phyloP scores from a whole-genome alignment of 2,888 invertebrate genomes.

The Maniola hyperantus region DNA sequence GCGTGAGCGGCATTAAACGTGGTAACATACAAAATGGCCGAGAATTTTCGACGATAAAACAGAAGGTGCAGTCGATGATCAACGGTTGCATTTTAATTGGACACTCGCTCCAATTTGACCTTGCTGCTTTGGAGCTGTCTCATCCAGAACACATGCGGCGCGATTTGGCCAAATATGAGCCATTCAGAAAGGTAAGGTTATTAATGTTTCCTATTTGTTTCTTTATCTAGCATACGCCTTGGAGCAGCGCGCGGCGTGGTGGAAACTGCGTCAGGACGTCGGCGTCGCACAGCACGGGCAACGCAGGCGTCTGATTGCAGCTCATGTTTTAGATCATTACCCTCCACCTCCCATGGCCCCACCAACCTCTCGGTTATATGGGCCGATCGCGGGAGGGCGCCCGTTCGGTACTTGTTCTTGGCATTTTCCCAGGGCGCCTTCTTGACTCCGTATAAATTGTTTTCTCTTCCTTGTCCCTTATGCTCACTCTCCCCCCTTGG shows the following conservation, averaged over 20 bases:
- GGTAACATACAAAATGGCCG: constrained; percentile 21
- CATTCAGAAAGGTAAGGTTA: constrained; percentile 28
- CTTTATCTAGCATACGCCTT: neutral
- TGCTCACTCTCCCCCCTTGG: too few relatives aligned
- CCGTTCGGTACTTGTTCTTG: too few relatives aligned
- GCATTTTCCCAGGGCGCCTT: too few relatives aligned
- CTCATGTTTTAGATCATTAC: too few relatives aligned
- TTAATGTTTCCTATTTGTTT: neutral
- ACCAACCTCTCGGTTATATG: too few relatives aligned
- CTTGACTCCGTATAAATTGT: too few relatives aligned
- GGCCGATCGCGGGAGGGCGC: too few relatives aligned
- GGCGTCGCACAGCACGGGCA: too few relatives aligned
- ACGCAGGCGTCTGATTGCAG: too few relatives aligned
- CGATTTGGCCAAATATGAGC: constrained; percentile 32
- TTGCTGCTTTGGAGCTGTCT: constrained; percentile 23
- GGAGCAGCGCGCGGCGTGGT: neutral
- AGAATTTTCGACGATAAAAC: constrained; percentile 21
- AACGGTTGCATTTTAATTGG: constrained; percentile 31
- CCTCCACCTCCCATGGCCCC: too few relatives aligned
- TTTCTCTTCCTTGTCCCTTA: too few relatives aligned
- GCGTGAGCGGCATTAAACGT: constrained; percentile 27
- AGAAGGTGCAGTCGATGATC: constrained; percentile 22
- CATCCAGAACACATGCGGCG: constrained; percentile 31
- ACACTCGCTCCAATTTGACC: constrained; percentile 34
- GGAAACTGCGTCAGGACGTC: too few relatives aligned